phyloP scores from a whole-genome alignment of 1,140 invertebrate species.

The Ylistrum balloti region DNA sequence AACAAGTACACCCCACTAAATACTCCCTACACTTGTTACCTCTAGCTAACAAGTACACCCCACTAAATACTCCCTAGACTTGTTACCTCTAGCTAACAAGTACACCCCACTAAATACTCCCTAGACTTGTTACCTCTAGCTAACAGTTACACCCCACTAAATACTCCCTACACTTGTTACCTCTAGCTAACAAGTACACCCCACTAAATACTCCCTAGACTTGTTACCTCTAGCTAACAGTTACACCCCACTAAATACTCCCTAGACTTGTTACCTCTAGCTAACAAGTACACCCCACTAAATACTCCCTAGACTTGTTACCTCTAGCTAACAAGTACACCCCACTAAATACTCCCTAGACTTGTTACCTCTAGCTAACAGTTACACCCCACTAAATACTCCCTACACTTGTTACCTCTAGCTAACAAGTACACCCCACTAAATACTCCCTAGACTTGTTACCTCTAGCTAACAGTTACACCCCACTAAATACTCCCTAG shows the following conservation, averaged over 20 bases:
- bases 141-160: not conserved
- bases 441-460: not conserved
- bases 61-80: not conserved
- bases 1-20: not conserved
- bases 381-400: not conserved
- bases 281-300: not conserved
- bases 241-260: not conserved
- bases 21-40: not conserved
- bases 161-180: not conserved
- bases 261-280: not conserved
- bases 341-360: not conserved
- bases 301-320: not conserved
- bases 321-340: not conserved
- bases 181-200: not conserved
- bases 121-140: not conserved
- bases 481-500: not conserved
- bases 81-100: not conserved
- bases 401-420: not conserved
- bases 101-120: not conserved
- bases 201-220: not conserved
- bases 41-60: not conserved
- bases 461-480: not conserved
- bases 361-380: not conserved
- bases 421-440: not conserved
- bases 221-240: not conserved